Evolutionary conservation across 2,113 vertebrate species (phyloP), one percentile per base, ranked within the genome.

Genomic region (Nothobranchius furzeri): DNA sequence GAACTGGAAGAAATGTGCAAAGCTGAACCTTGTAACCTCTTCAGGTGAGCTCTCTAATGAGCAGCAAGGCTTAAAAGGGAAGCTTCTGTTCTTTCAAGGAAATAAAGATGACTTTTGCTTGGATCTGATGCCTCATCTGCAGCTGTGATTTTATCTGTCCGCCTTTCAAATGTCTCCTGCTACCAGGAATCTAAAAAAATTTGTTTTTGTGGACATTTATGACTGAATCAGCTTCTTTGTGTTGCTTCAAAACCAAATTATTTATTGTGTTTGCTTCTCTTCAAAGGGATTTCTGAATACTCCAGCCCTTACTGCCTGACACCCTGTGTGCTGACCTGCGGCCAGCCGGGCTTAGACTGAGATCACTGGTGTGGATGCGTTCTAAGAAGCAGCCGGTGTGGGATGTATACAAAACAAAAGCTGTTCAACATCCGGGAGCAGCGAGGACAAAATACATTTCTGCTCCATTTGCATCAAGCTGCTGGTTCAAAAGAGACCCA

Each of bases 341-440:
- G 84, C 70, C 78, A 74, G 45, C 9, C 0, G 50, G 73, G 82
- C 73, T 76, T 82, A 67, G 30, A 67, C 12, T 60, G 13, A 66
- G 60, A 75, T 76, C 35, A n/a, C 20, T 47, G 52, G 36, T 73
- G 68, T 79, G 61, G 51, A 73, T 3, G 30, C 46, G 49, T 66
- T 53, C 61, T 2, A 9, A 79, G 61, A 64, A 40, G 37, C 37
- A 40, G 37, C 4, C 37, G 9, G 37, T 2, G 37, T 40, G 3
- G 45, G 7, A 65, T 83, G 79, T 84, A 63, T 76, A 85, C 82
- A 70, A 84, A 82, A 90, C 76, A 85, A 77, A 81, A 73, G 70
- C 55, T 43, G 15, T 0, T 0, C 66, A 59, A 73, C 68, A 68
- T 76, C 65, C 58, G 24, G 62, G n/a, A 63, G 24, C 52, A 59